Evolutionary conservation across 2,113 vertebrate genomes (phyloP).

Genomic region (Nymphicus hollandicus): DNA sequence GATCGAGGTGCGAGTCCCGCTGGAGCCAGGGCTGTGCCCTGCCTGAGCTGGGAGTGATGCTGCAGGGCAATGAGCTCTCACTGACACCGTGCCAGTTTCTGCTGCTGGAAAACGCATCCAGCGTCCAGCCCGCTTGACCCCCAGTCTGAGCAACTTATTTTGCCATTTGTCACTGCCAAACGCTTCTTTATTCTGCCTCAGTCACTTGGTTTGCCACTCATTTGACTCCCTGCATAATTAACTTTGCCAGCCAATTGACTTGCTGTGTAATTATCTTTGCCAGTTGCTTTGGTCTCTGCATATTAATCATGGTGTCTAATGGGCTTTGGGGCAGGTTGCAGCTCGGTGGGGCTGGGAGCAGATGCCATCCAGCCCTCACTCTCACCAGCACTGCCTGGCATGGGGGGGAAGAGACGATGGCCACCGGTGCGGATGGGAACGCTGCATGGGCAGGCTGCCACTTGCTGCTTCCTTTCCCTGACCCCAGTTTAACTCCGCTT

Average conservation of each 20-base stretch:
- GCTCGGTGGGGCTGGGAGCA: not conserved
- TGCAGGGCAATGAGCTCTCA: not conserved
- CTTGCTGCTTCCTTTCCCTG: conserved; percentile 10
- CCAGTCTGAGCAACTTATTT: conserved; percentile 2
- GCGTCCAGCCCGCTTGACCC: conserved; percentile 14
- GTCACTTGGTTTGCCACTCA: conserved; percentile 25
- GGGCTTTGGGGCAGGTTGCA: not conserved
- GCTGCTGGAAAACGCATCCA: not conserved
- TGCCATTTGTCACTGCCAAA: conserved; percentile 62
- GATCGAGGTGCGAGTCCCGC: not conserved
- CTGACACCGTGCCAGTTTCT: not conserved
- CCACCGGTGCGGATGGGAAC: not conserved
- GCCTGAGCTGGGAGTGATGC: not conserved
- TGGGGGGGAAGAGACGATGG: rapidly evolving
- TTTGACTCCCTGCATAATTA: conserved; percentile 55
- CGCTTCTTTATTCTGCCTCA: conserved; percentile 35
- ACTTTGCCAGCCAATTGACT: conserved; percentile 67
- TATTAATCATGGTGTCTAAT: conserved; percentile 19
- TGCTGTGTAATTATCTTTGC: conserved; percentile 54
- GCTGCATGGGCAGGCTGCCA: not conserved
- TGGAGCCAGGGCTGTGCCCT: not conserved
- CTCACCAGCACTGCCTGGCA: not conserved
- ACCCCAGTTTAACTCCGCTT: not conserved
- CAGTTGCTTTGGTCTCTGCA: conserved; percentile 8
- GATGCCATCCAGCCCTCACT: not conserved